Evolutionary conservation across 1,140 invertebrate genomes (phyloP).

Genomic region (Nasonia giraulti): DNA sequence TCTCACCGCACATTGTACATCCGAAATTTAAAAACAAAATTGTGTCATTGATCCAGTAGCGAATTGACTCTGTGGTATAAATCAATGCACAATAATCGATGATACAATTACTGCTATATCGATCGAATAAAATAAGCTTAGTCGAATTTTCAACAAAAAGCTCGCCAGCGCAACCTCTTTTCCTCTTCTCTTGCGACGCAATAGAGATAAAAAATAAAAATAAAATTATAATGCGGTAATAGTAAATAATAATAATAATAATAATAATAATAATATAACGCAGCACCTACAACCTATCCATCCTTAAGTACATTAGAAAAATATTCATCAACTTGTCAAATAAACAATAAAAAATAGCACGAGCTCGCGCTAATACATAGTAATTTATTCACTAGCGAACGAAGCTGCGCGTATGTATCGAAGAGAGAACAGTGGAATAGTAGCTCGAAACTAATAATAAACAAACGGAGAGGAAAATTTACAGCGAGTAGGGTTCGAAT

Average conservation of each 20-base stretch:
- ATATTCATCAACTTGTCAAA: not conserved
- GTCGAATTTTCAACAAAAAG: not conserved
- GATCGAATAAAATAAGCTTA: not conserved
- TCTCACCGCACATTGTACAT: not conserved
- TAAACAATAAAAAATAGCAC: constrained; percentile 25
- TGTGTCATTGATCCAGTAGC: not conserved
- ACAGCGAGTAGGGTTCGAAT: no score
- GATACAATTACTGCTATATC: not conserved
- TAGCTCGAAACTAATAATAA: no score
- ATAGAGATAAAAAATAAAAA: not conserved
- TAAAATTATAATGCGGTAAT: constrained; percentile 3
- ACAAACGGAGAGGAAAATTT: no score
- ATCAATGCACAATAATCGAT: no score
- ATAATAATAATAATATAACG: constrained; percentile 1
- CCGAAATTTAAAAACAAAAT: not conserved
- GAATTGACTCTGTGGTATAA: no score
- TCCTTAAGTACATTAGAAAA: constrained; percentile 12
- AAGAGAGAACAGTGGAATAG: no score
- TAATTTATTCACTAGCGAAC: not conserved
- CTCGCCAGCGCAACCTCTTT: not conserved
- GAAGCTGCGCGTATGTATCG: no score
- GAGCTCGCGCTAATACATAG: not conserved
- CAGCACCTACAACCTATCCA: not conserved
- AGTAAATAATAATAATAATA: constrained; percentile 7
- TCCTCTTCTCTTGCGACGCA: no score